Evolutionary conservation across 2,797 vertebrate genomes (phyloP).

Genomic region (Bradypus variegatus): DNA sequence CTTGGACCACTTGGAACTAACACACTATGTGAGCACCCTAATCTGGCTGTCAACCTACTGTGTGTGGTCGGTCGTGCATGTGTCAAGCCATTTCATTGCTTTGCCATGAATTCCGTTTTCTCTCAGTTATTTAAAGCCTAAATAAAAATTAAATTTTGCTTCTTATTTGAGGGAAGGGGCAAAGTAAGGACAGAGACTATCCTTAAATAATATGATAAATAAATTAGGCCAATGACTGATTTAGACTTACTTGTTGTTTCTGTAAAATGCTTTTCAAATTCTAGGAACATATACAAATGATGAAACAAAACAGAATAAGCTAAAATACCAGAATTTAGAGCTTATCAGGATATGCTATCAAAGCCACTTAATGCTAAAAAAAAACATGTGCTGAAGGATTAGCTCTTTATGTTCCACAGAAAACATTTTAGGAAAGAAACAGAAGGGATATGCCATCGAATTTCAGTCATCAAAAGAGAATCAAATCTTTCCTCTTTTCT

Average conservation of each 20-base stretch:
- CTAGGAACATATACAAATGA: not conserved
- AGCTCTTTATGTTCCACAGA: not conserved
- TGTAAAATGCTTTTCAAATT: not conserved
- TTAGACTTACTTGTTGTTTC: not conserved
- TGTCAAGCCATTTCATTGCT: not conserved
- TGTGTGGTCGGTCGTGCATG: not conserved
- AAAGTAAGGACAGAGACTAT: not conserved
- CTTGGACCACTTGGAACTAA: not conserved
- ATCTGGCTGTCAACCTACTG: not conserved
- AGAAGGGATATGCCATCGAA: not conserved
- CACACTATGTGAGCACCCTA: not conserved
- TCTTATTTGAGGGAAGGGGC: not conserved
- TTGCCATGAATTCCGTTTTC: conserved; percentile 1
- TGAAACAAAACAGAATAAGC: not conserved
- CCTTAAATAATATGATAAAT: not conserved
- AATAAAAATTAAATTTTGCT: not conserved
- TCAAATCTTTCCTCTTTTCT: not conserved
- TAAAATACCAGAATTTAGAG: not conserved
- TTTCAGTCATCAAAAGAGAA: conserved; percentile 7
- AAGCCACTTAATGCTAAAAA: not conserved
- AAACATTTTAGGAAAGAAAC: not conserved
- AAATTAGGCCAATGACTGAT: not conserved
- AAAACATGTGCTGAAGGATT: not conserved
- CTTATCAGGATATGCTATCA: not conserved
- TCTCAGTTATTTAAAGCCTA: conserved; percentile 1